These are phyloP conservation scores for Drosophila carrolli DNA, from an alignment of 1,140 invertebrate species.

Conservation along the genomic window DNA sequence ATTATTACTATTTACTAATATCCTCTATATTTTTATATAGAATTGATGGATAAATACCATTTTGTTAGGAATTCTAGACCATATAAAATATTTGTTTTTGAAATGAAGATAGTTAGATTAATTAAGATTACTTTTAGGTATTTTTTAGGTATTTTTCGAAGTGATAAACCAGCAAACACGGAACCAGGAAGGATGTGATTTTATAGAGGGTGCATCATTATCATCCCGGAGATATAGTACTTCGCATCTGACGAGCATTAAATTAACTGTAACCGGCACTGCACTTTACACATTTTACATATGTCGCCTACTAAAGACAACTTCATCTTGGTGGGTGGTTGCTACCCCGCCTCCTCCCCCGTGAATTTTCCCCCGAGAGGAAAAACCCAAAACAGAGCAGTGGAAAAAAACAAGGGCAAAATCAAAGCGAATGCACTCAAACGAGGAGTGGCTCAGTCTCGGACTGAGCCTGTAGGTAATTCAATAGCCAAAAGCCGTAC, in stretches of 20 bases:
- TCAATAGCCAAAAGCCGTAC: constrained; percentile 74
- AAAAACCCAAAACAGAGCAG: constrained; percentile 22
- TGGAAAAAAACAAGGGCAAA: constrained; percentile 40
- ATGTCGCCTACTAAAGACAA: constrained; percentile 64
- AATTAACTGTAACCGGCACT: constrained; percentile 82
- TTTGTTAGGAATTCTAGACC: no score
- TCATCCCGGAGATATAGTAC: constrained; percentile 35
- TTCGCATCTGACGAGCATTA: constrained; percentile 73
- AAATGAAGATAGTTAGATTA: no score
- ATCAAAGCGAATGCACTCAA: constrained; percentile 81
- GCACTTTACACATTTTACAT: constrained; percentile 84
- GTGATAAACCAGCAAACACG: constrained; percentile 22
- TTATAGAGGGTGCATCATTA: constrained; percentile 61
- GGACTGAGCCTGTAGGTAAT: constrained; percentile 68
- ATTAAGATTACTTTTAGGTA: no score
- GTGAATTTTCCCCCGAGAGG: constrained; percentile 53
- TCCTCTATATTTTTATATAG: no score
- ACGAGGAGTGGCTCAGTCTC: constrained; percentile 57
- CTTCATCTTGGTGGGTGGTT: constrained; percentile 59
- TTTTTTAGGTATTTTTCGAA: constrained; percentile 2
- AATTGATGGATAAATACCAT: no score
- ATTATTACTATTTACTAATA: no score
- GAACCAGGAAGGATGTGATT: constrained; percentile 6
- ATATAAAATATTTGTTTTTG: no score
- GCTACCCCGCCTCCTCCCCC: not conserved